Percentiles rank a stretch among this genome's conserved stretches.
Conservation (phyloP, 2,113 vertebrate species). For the Willisornis vidua region DNA sequence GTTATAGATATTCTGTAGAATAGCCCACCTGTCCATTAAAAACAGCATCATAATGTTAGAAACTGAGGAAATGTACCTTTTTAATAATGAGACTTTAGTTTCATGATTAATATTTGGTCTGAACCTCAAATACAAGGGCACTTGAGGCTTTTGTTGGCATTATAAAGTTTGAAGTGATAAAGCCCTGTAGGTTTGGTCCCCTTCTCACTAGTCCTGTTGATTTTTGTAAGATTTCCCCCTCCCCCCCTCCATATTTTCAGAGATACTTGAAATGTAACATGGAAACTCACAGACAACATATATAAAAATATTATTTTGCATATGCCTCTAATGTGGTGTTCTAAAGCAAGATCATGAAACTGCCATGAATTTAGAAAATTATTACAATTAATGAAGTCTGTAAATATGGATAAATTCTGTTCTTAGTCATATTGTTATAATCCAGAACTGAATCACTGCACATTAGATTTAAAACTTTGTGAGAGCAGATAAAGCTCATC, state of each 20-base stretch:
- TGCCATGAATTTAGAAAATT: background rate
- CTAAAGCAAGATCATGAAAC: background rate
- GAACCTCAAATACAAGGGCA: background rate
- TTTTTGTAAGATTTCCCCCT: background rate
- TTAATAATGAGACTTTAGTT: background rate
- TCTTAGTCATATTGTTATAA: background rate
- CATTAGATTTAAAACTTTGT: background rate
- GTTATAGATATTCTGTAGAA: conserved; percentile 83
- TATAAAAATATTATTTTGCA: background rate
- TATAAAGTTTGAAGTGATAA: background rate
- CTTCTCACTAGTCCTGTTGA: background rate
- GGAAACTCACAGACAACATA: background rate
- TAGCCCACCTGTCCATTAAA: conserved; percentile 80
- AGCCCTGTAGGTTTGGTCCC: background rate
- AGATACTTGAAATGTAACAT: background rate
- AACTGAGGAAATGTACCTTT: background rate
- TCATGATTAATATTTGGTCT: background rate
- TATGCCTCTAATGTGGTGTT: background rate
- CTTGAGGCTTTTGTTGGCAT: background rate
- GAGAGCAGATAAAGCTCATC: background rate
- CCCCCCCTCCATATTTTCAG: background rate
- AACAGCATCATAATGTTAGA: conserved; percentile 49
- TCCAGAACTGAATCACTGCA: background rate
- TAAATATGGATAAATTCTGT: background rate
- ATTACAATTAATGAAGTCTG: background rate